These are phyloP conservation scores for Tympanuchus pallidicinctus DNA, from an alignment of 2,113 vertebrate genomes.

Conservation along the genomic window DNA sequence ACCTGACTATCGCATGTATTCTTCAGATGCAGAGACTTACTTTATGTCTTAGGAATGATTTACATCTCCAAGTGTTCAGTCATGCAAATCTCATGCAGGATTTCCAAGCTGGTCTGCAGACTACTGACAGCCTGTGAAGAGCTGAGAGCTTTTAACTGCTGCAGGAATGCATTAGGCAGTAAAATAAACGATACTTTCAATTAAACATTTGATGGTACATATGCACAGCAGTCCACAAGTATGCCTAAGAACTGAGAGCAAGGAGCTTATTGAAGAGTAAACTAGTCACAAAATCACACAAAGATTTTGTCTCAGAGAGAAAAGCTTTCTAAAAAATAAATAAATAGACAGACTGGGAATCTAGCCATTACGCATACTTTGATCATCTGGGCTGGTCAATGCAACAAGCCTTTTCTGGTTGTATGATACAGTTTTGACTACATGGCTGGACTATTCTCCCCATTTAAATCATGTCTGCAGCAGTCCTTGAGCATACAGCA, in stretches of 20 bases:
- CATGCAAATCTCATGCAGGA: neutral
- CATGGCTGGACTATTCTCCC: neutral
- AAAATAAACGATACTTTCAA: neutral
- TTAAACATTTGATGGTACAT: neutral
- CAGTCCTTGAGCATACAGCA: neutral
- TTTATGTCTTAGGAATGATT: neutral
- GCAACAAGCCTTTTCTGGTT: neutral
- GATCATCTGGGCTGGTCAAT: neutral
- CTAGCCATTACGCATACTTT: accelerated
- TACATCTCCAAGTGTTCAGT: neutral
- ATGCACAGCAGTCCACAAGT: neutral
- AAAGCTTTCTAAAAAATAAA: neutral
- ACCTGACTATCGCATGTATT: accelerated
- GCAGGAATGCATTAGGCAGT: neutral
- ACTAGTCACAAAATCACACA: neutral
- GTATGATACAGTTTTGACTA: neutral
- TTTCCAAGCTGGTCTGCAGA: neutral
- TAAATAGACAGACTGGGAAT: neutral
- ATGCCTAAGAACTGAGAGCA: neutral
- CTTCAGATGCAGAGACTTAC: neutral
- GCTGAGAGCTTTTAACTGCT: neutral
- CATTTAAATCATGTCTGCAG: neutral
- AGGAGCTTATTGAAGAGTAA: neutral
- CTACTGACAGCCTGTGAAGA: neutral
- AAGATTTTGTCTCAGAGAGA: neutral